Percentiles rank a stretch among this genome's conserved stretches.
These are phyloP conservation scores for Zaprionus kolodkinae DNA, from an alignment of 1,140 invertebrate species.

Conservation along the genomic window DNA sequence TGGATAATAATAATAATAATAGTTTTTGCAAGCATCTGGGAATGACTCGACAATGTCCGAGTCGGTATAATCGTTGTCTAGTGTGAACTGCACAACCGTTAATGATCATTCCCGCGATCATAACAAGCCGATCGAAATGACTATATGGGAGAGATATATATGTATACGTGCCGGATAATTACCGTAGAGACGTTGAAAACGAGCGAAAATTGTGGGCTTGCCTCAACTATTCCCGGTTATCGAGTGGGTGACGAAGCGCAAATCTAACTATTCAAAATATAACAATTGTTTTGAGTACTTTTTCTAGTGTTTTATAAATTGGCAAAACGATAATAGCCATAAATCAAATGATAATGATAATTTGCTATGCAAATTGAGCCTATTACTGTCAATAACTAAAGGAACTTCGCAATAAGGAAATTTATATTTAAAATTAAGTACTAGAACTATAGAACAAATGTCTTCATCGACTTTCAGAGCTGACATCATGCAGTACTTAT, in stretches of 20 bases:
- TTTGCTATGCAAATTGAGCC: conserved; percentile 18
- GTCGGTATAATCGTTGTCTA: background rate
- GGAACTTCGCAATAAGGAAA: background rate
- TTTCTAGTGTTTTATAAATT: background rate
- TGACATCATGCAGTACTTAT: background rate
- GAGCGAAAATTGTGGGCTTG: conserved; percentile 15
- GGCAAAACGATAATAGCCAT: background rate
- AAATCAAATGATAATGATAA: conserved; percentile 9
- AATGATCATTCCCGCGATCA: conserved; percentile 16
- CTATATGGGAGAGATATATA: background rate
- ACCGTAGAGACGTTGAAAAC: background rate
- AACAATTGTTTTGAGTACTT: background rate
- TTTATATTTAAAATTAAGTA: background rate
- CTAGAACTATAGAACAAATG: background rate
- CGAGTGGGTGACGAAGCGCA: conserved; percentile 2
- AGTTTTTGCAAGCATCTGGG: conserved; percentile 13
- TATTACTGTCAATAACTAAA: background rate
- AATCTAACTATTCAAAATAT: background rate
- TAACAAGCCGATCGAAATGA: conserved; percentile 27
- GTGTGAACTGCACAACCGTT: conserved; percentile 19
- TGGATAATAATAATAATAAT: conserved; percentile 18
- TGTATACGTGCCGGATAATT: conserved; percentile 8
- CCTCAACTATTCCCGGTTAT: background rate
- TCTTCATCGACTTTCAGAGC: background rate
- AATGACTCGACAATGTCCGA: conserved; percentile 38